phyloP scores from a whole-genome alignment of 2,888 invertebrate genomes.

The Cloeon dipterum region DNA sequence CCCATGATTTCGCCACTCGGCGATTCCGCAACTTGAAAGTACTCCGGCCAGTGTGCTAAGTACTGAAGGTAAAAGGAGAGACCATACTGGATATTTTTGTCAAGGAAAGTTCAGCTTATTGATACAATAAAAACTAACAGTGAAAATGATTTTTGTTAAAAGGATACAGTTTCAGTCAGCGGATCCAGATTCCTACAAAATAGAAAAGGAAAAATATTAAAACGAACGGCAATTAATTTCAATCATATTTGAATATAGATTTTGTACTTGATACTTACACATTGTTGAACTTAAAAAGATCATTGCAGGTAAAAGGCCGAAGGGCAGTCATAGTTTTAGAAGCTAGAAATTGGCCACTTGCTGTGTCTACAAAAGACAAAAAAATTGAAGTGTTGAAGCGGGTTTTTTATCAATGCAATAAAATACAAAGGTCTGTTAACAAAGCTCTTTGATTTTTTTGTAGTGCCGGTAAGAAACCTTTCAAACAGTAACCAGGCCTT shows the following conservation, averaged over 20 bases:
- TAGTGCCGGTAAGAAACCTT: too few species aligned
- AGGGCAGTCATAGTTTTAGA: constrained; percentile 70
- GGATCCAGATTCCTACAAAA: constrained; percentile 79
- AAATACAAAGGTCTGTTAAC: too few species aligned
- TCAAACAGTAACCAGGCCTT: too few species aligned
- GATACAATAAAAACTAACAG: neutral
- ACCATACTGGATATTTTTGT: constrained; percentile 37
- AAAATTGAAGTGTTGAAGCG: too few species aligned
- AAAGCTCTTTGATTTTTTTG: too few species aligned
- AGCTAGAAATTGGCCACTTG: too few species aligned
- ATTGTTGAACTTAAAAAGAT: constrained; percentile 85
- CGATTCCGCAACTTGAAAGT: constrained; percentile 91
- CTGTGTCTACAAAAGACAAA: too few species aligned
- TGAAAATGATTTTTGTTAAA: constrained; percentile 11
- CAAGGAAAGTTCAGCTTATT: constrained; percentile 8
- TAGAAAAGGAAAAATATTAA: too few species aligned
- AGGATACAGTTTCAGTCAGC: constrained; percentile 72
- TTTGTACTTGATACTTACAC: constrained; percentile 39
- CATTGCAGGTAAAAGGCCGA: constrained; percentile 78
- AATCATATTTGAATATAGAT: constrained; percentile 2
- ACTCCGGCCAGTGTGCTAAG: constrained; percentile 95
- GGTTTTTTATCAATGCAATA: too few species aligned
- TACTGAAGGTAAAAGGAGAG: constrained; percentile 94
- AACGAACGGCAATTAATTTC: constrained; percentile 6
- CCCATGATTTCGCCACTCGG: constrained; percentile 96